These are phyloP conservation scores for Zaprionus obscuricornis DNA, from an alignment of 2,888 invertebrate species.

Conservation along the genomic window DNA sequence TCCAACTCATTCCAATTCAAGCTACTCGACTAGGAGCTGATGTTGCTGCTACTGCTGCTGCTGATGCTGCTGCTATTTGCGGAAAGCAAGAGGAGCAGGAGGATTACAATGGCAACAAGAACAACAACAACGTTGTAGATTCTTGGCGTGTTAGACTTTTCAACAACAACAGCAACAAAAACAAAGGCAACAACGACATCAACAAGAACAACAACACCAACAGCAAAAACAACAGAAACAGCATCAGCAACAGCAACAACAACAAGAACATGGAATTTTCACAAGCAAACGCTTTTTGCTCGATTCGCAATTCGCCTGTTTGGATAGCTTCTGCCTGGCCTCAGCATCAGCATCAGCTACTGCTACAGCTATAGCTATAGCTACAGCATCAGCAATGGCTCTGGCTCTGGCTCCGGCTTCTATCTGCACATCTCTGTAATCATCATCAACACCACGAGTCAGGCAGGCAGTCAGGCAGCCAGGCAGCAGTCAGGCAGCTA, in stretches of 20 bases:
- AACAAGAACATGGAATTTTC: conserved; percentile 42
- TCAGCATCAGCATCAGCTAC: conserved; percentile 2
- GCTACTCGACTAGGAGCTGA: conserved; percentile 42
- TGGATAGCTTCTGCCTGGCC: conserved; percentile 49
- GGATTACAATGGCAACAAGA: conserved; percentile 58
- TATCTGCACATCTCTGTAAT: conserved; percentile 78
- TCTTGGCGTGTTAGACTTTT: conserved; percentile 77
- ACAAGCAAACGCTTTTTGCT: conserved; percentile 63
- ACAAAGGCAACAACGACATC: conserved; percentile 43
- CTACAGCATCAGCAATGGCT: conserved; percentile 35
- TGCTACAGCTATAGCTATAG: conserved; percentile 22
- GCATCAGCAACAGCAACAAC: conserved; percentile 7
- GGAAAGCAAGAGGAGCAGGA: conserved; percentile 63
- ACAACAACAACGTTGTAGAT: conserved; percentile 66
- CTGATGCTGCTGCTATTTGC: conserved; percentile 59
- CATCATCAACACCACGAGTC: conserved; percentile 75
- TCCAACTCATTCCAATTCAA: conserved; percentile 22
- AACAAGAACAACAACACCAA: conserved; percentile 14
- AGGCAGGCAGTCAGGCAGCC: conserved; percentile 48
- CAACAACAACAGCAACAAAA: conserved; percentile 40
- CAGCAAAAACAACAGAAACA: conserved; percentile 24
- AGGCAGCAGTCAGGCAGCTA: conserved; percentile 39
- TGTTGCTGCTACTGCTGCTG: conserved; percentile 24
- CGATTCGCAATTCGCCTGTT: conserved; percentile 58
- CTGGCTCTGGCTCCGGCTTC: conserved; percentile 54